Evolutionary conservation across 2,797 vertebrate species (phyloP).

Genomic region (Enteromius viviparus): DNA sequence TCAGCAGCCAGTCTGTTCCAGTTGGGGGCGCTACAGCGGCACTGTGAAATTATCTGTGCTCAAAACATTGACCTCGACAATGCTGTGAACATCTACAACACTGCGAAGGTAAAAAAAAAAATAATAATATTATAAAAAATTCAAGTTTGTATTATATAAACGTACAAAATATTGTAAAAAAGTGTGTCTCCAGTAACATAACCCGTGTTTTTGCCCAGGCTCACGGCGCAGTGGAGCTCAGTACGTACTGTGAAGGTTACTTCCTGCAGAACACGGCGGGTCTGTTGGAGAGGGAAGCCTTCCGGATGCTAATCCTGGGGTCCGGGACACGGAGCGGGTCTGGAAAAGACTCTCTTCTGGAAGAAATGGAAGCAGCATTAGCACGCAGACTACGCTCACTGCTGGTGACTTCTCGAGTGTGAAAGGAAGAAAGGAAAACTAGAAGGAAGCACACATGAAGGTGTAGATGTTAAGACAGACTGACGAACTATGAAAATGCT

Average conservation of each 20-base stretch:
- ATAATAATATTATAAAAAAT: too few species aligned
- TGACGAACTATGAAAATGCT: background rate
- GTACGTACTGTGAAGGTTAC: constrained; percentile 89
- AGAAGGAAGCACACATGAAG: constrained; percentile 18
- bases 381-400: constrained; percentile 85
- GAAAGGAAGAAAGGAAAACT: constrained; percentile 64
- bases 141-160: background rate
- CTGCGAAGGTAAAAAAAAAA: constrained; percentile 85
- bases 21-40: constrained; percentile 87
- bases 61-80: constrained; percentile 87
- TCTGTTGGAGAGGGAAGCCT: constrained; percentile 89
- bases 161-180: background rate
- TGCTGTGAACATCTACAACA: constrained; percentile 89
- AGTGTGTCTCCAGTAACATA: background rate
- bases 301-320: constrained; percentile 86
- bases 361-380: constrained; percentile 87
- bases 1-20: constrained; percentile 92
- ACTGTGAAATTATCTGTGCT: constrained; percentile 93
- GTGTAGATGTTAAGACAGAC: background rate
- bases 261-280: constrained; percentile 93
- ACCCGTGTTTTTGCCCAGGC: constrained; percentile 71
- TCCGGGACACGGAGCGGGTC: constrained; percentile 81
- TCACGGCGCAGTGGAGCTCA: constrained; percentile 84
- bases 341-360: constrained; percentile 83
- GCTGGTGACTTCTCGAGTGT: constrained; percentile 90